Conservation (phyloP, 2,888 invertebrate species). For the Tipula helvola region DNA sequence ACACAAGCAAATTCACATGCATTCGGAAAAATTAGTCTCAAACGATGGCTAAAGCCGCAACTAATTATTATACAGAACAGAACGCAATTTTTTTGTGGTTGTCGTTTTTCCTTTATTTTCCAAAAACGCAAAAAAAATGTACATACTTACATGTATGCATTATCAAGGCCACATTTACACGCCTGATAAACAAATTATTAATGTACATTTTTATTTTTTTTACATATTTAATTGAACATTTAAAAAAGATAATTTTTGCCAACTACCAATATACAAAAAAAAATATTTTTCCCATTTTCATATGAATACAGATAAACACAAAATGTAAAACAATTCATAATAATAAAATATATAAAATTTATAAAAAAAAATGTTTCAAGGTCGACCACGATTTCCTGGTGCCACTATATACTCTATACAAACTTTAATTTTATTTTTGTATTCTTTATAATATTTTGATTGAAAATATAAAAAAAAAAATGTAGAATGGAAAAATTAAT, state of each 20-base stretch:
- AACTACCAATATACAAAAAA: background rate
- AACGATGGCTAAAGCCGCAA: background rate
- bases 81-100: background rate
- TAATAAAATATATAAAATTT: background rate
- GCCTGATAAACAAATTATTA: background rate
- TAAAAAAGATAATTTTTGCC: background rate
- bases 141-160: background rate
- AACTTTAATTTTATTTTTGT: background rate
- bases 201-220: background rate
- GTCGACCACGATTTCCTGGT: conserved; percentile 20
- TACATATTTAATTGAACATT: background rate
- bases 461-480: background rate
- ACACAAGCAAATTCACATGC: background rate
- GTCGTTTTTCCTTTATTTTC: background rate
- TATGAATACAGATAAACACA: background rate
- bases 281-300: background rate
- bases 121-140: background rate
- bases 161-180: background rate
- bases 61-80: background rate
- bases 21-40: background rate
- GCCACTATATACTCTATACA: conserved; percentile 13
- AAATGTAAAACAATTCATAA: background rate
- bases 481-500: background rate
- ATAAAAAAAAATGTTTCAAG: conserved; percentile 17
- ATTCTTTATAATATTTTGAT: background rate